These are phyloP conservation scores for Orestias chungarensis DNA, from an alignment of 2,797 vertebrate species.

Conservation along the genomic window DNA sequence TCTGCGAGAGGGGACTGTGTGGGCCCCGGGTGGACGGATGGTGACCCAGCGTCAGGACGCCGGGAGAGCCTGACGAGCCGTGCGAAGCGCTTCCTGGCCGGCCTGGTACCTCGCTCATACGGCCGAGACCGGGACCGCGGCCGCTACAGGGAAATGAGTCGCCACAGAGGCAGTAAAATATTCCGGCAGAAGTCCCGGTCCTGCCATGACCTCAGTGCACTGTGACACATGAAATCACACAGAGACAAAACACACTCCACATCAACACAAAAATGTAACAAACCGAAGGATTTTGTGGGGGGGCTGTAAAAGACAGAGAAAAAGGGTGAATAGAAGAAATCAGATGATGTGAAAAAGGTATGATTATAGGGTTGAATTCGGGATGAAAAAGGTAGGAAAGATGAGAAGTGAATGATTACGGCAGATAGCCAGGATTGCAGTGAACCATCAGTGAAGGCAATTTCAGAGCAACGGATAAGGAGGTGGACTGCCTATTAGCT, in stretches of 20 bases:
- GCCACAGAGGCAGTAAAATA: slow-evolving; percentile 83
- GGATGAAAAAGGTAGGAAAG: not conserved
- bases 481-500: slow-evolving; percentile 19
- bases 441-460: slow-evolving; percentile 16
- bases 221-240: slow-evolving; percentile 68
- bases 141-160: slow-evolving; percentile 79
- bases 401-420: slow-evolving; percentile 35
- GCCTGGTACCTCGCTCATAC: slow-evolving; percentile 84
- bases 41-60: slow-evolving; percentile 72
- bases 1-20: slow-evolving; percentile 84
- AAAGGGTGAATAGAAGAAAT: slow-evolving; percentile 16
- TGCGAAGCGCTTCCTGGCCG: slow-evolving; percentile 89
- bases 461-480: slow-evolving; percentile 20
- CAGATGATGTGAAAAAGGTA: not conserved
- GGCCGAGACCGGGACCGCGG: slow-evolving; percentile 75
- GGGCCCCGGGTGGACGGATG: slow-evolving; percentile 74
- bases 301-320: not conserved
- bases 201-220: slow-evolving; percentile 91
- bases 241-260: slow-evolving; percentile 31
- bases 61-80: slow-evolving; percentile 89
- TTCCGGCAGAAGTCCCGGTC: slow-evolving; percentile 92
- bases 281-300: slow-evolving; percentile 6
- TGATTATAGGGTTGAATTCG: not conserved
- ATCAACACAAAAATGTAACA: slow-evolving; percentile 42
- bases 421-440: slow-evolving; percentile 2